These are phyloP conservation scores for Hanleya hanleyi DNA, from an alignment of 2,888 invertebrate genomes.

Conservation along the genomic window DNA sequence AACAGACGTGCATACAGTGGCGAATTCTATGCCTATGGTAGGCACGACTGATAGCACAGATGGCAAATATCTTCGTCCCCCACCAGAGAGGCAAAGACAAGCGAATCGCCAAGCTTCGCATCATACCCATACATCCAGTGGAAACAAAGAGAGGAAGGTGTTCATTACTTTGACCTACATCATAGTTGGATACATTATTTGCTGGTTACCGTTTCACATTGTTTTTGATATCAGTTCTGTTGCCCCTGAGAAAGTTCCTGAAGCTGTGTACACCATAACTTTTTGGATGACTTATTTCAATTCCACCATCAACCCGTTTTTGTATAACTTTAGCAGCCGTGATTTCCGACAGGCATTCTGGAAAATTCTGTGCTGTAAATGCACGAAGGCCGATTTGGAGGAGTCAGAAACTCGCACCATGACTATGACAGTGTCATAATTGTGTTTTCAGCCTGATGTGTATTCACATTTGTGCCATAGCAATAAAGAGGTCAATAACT, in stretches of 20 bases:
- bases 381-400: too few relatives aligned
- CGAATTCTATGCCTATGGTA: too few relatives aligned
- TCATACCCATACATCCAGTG: background rate
- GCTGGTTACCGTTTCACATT: conserved; percentile 61
- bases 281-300: conserved; percentile 63
- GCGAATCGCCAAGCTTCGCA: background rate
- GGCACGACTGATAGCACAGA: background rate
- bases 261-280: conserved; percentile 39
- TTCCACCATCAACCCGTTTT: conserved; percentile 58
- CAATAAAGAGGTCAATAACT: too few relatives aligned
- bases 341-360: conserved; percentile 51
- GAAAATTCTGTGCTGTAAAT: conserved; percentile 24
- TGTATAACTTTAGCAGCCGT: conserved; percentile 57
- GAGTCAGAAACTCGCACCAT: too few relatives aligned
- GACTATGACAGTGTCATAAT: too few relatives aligned
- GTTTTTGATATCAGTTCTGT: conserved; percentile 55
- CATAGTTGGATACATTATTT: conserved; percentile 52
- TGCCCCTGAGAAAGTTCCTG: conserved; percentile 44
- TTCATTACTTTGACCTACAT: conserved; percentile 57
- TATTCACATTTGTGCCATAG: too few relatives aligned
- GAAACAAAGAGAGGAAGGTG: conserved; percentile 24
- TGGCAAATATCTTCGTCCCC: background rate
- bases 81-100: background rate
- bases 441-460: too few relatives aligned
- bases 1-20: background rate